Base-by-base conservation (phyloP, 2,888 invertebrate genomes). In the Apeira syringaria region DNA sequence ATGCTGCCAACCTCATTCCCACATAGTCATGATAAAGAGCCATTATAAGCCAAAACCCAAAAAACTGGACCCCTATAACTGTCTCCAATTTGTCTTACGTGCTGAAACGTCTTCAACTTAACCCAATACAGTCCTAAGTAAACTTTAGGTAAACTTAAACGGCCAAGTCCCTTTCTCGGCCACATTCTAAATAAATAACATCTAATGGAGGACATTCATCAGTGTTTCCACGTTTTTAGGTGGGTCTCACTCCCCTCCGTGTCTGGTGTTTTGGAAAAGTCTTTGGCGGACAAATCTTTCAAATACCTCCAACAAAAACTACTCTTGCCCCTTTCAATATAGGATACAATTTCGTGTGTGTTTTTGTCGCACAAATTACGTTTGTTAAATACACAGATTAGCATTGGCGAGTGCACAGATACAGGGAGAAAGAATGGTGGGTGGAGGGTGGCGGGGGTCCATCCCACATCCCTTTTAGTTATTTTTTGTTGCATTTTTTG, bases 111-210 rank as follows among this genome's bases (percentile, higher is more conserved):
- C 83, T 80, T 78, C 78, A 78, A 75, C 75, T 70, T 84, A 87
- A 89, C 88, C 87, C 84, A 84, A 87, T 88, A 87, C 74, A 80
- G 84, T 86, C 89, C 88, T 88, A 88, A 88, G 86, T 83, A 89
- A 89, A 89, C 87, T 84, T 79, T 81, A 80, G 83, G 83, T 74
- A 73, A 81, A 86, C 82, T 87, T 86, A 83, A 88, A 80, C 81
- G 74, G 66, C 35, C 72, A 53, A 78, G 85, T 83, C 86, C 86
- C 87, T 86, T 78, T 79, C 77, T 80, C 80, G 82, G 85, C 87
- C 89, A 80, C 89, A 86, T 80, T 88, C 90, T 90, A 90, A 90
- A 90, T 90, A 90, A 90, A 90, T 90, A 90, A 89, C 90, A 81
- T 87, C 90, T 90, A 90, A 90, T 90, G 90, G 90, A 80, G 76